phyloP scores from a whole-genome alignment of 2,797 vertebrate genomes.

The Emys orbicularis region DNA sequence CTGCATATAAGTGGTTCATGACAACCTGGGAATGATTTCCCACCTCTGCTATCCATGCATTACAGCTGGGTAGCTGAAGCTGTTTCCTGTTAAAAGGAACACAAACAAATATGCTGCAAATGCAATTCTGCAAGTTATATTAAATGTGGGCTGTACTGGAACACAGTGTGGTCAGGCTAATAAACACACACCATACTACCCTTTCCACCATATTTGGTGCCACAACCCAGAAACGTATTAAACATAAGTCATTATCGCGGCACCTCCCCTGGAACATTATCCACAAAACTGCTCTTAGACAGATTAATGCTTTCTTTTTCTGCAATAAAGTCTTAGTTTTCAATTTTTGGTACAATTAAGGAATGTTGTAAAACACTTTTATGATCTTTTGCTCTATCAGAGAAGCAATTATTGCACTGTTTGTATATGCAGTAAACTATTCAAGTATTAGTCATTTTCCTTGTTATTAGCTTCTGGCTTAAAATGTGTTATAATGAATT shows the following conservation, averaged over 20 bases:
- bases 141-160: slow-evolving; percentile 17
- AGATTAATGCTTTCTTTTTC: slow-evolving; percentile 76
- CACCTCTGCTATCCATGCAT: background rate
- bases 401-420: slow-evolving; percentile 78
- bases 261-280: slow-evolving; percentile 54
- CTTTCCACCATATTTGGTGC: slow-evolving; percentile 13
- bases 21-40: background rate
- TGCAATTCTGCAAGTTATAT: slow-evolving; percentile 27
- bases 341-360: slow-evolving; percentile 76
- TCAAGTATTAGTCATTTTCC: slow-evolving; percentile 76
- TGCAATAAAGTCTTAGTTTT: slow-evolving; percentile 77
- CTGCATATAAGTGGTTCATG: background rate
- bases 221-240: slow-evolving; percentile 59
- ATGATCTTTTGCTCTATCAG: slow-evolving; percentile 74
- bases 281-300: slow-evolving; percentile 60
- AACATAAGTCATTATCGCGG: slow-evolving; percentile 70
- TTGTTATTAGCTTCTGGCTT: slow-evolving; percentile 77
- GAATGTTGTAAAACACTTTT: slow-evolving; percentile 78
- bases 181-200: slow-evolving; percentile 37
- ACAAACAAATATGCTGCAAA: background rate
- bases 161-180: background rate
- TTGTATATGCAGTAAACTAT: slow-evolving; percentile 74
- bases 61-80: background rate
- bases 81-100: slow-evolving; percentile 16
- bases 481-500: slow-evolving; percentile 76